Conservation (phyloP, 1,140 invertebrate genomes). For the Zaprionus capensis region DNA sequence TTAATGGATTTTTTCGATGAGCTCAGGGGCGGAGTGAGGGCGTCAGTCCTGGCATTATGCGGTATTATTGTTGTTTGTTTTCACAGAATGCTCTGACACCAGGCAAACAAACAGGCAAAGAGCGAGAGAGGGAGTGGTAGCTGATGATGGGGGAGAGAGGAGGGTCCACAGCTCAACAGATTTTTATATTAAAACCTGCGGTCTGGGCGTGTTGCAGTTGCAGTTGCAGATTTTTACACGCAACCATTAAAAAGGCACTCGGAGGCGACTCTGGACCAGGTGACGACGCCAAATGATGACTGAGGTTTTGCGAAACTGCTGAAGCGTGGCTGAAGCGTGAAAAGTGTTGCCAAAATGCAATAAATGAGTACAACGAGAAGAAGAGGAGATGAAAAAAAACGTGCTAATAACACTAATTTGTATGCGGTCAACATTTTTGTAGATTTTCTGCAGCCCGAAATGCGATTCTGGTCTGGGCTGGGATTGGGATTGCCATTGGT, state of each 20-base stretch:
- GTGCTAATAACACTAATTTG: conserved; percentile 61
- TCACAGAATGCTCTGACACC: conserved; percentile 51
- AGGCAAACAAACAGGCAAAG: conserved; percentile 43
- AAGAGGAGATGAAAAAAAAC: conserved; percentile 20
- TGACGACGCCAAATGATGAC: conserved; percentile 28
- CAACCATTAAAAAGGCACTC: conserved; percentile 54
- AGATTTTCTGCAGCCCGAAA: conserved; percentile 46
- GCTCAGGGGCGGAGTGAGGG: conserved; percentile 1
- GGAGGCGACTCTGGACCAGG: conserved; percentile 48
- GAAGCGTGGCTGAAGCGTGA: conserved; percentile 52
- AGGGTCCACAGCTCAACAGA: conserved; percentile 31
- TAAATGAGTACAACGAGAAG: conserved; percentile 27
- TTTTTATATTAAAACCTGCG: conserved; percentile 59
- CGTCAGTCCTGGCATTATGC: conserved; percentile 41
- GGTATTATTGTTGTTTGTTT: conserved; percentile 60
- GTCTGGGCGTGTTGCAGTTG: conserved; percentile 53
- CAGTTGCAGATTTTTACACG: conserved; percentile 47
- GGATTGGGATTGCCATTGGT: conserved; percentile 6
- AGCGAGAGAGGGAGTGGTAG: background rate
- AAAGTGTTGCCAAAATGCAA: conserved; percentile 53
- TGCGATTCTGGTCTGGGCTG: conserved; percentile 21
- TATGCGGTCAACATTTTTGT: conserved; percentile 60
- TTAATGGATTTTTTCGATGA: conserved; percentile 56
- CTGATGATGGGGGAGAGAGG: background rate
- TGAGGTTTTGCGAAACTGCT: conserved; percentile 22